Percentiles rank a stretch among this genome's conserved stretches.
phyloP scores from a whole-genome alignment of 2,113 vertebrate genomes.

The Xyliphius kryptos region DNA sequence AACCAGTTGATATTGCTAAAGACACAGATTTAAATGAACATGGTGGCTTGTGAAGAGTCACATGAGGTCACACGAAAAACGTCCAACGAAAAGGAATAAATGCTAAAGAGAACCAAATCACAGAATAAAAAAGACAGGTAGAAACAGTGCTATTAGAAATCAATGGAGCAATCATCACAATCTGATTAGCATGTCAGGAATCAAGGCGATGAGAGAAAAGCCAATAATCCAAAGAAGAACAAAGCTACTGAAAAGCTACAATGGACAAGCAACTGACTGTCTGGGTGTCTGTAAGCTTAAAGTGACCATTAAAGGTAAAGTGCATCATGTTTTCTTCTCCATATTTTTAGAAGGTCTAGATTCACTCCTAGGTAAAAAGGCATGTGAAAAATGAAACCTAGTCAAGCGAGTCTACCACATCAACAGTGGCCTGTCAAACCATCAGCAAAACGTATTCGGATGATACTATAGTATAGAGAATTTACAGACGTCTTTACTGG shows the following conservation, averaged over 20 bases:
- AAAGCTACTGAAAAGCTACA: background rate
- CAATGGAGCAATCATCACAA: too few relatives aligned
- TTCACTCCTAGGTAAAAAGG: slow-evolving; percentile 16
- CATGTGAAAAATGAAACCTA: slow-evolving; percentile 9
- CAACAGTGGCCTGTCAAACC: background rate
- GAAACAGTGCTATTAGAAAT: too few relatives aligned
- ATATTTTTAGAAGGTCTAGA: slow-evolving; percentile 9
- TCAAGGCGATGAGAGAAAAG: too few relatives aligned
- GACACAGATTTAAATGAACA: too few relatives aligned
- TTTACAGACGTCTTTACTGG: background rate
- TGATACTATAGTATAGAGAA: background rate
- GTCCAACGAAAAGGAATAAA: too few relatives aligned
- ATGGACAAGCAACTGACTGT: background rate
- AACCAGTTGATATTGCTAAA: too few relatives aligned
- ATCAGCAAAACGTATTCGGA: background rate
- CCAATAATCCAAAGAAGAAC: background rate
- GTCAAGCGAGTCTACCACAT: slow-evolving; percentile 24
- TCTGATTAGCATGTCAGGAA: too few relatives aligned
- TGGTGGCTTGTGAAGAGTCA: too few relatives aligned
- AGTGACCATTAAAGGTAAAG: slow-evolving; percentile 11
- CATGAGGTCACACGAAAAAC: too few relatives aligned
- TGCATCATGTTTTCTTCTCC: slow-evolving; percentile 4
- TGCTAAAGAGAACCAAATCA: too few relatives aligned
- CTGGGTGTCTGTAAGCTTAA: slow-evolving; percentile 7
- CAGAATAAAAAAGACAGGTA: too few relatives aligned